Evolutionary conservation across 2,113 vertebrate species (phyloP), one percentile per base, ranked within the genome.

Genomic region (Dissostichus mawsoni): DNA sequence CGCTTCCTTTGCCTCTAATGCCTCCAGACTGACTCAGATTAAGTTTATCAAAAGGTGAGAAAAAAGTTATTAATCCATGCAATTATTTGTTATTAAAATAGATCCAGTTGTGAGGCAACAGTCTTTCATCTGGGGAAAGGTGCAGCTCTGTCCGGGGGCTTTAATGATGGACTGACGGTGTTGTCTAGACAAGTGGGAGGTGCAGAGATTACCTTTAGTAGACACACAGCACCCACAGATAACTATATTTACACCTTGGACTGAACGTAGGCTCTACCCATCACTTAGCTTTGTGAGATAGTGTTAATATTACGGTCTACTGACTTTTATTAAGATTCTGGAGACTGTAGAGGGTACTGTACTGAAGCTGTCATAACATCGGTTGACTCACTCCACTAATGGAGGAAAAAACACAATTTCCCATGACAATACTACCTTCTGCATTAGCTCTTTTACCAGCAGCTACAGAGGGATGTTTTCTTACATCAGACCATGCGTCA

Each of bases 141-240:
- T 69, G 55, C 25, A 45, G 55, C 52, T 29, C 1, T 56, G 1
- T 25, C 23, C 18, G 10, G 17, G 10, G 4, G 18, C 53, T 71
- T 70, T 87, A 79, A 81, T 74, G 69, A 88, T 58, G 61, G 51
- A 68, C 44, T 36, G 75, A 25, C 56, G 51, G 23, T 48, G 68
- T 72, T n/a, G 84, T 91, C 82, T 84, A 81, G 88, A 89, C 77
- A 7, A 67, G 88, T 79, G 59, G 84, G 83, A 84, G 62, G 58
- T n/a, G 53, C 48, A 75, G 41, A 33, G 45, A 44, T 77, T 36
- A 64, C 50, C 18, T 45, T 11, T 23, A 17, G 8, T 6, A 62
- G 62, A 63, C 67, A 53, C 69, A 33, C 56, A n/a, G 52, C 79
- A 53, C 33, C 59, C 53, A 68, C 33, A 70, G 74, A 77, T 70